phyloP scores from a whole-genome alignment of 2,888 invertebrate species.

The Stomorhina lunata region DNA sequence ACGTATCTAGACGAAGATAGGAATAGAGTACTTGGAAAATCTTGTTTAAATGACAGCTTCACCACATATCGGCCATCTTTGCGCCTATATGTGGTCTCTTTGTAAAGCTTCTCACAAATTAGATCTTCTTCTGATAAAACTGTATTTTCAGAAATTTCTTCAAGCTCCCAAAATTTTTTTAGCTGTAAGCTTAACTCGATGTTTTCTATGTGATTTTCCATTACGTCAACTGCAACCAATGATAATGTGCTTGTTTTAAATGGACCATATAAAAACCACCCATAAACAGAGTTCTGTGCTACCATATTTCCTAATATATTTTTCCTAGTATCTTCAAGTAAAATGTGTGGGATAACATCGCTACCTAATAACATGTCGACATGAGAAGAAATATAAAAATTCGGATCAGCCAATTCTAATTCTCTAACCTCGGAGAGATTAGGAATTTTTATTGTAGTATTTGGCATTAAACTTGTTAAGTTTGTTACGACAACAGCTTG shows the following conservation, averaged over 20 bases:
- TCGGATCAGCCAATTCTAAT: background rate
- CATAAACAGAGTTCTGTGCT: no score
- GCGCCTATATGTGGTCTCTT: constrained; percentile 6
- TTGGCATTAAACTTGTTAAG: background rate
- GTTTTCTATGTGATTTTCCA: background rate
- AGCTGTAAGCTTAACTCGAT: background rate
- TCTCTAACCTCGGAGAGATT: constrained; percentile 48
- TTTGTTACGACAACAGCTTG: no score
- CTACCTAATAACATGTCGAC: background rate
- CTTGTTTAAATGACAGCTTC: background rate
- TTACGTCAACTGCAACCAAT: background rate
- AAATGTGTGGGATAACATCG: background rate
- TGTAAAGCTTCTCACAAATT: constrained; percentile 9
- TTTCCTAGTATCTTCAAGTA: background rate
- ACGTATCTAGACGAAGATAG: background rate
- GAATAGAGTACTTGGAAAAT: background rate
- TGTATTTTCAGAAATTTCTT: background rate
- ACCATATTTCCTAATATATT: background rate
- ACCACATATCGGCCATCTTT: constrained; percentile 28
- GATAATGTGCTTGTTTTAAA: background rate
- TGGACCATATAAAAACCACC: background rate
- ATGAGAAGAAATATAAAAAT: background rate
- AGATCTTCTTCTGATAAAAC: background rate
- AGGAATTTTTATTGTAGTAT: background rate
- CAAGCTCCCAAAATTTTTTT: background rate